These are phyloP conservation scores for Drosophila setifemur DNA, from an alignment of 1,140 invertebrate species.

Conservation along the genomic window DNA sequence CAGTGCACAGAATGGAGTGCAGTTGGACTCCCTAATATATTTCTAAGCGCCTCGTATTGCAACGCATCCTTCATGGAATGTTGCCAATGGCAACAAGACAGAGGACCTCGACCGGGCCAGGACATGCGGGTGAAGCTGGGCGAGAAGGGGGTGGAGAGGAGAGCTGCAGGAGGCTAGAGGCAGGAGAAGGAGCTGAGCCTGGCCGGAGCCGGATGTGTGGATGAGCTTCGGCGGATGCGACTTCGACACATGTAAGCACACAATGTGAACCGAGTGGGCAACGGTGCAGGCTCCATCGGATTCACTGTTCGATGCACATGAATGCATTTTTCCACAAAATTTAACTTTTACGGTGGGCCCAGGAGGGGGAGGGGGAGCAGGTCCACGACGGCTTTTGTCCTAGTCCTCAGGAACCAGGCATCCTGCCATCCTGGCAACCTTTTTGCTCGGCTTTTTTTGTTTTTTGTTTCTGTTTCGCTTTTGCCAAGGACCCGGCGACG, in stretches of 20 bases:
- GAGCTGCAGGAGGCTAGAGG: not conserved
- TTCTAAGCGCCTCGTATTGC: conserved; percentile 58
- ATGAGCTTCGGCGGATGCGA: conserved; percentile 61
- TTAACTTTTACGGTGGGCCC: conserved; percentile 50
- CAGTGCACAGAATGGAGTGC: not conserved
- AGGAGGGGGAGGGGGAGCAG: not conserved
- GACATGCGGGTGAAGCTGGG: conserved; percentile 3
- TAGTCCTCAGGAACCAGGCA: not conserved
- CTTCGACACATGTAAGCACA: conserved; percentile 66
- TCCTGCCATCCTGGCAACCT: conserved; percentile 23
- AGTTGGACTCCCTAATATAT: conserved; percentile 39
- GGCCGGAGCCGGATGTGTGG: conserved; percentile 54
- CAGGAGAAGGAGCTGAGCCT: not conserved
- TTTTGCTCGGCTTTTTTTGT: not conserved
- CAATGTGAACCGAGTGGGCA: conserved; percentile 12
- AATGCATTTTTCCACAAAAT: conserved; percentile 71
- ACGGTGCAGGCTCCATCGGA: conserved; percentile 60
- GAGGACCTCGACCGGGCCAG: conserved; percentile 31
- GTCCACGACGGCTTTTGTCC: conserved; percentile 25
- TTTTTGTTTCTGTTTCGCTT: not conserved
- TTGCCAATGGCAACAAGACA: conserved; percentile 54
- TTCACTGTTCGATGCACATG: conserved; percentile 68
- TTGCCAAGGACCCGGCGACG: not conserved
- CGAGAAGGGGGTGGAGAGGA: not conserved
- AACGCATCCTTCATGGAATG: conserved; percentile 57